Percentiles rank a stretch among this genome's conserved stretches.
Conservation (phyloP, 2,888 invertebrate species). For the Metopia argyrocephala region DNA sequence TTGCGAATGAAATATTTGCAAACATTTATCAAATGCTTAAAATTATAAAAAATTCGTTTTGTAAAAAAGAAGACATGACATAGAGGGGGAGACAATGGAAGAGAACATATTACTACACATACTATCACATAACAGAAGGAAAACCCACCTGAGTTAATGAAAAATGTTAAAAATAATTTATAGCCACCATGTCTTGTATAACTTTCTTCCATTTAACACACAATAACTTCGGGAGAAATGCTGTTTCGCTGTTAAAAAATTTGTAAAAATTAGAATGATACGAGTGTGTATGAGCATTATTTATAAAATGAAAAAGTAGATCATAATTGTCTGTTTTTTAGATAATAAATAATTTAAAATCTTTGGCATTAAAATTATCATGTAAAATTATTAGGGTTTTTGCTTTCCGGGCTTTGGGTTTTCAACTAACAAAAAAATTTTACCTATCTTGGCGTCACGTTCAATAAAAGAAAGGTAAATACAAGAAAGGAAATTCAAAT, state of each 20-base stretch:
- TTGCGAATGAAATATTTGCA: slow-evolving; percentile 31
- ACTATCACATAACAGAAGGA: background rate
- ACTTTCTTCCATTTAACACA: background rate
- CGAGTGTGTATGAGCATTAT: background rate
- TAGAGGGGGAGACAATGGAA: background rate
- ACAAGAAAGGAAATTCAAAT: too few species aligned
- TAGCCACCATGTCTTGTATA: slow-evolving; percentile 1
- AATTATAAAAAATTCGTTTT: slow-evolving; percentile 16
- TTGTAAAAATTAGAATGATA: too few species aligned
- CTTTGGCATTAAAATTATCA: too few species aligned
- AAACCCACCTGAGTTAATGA: slow-evolving; percentile 49
- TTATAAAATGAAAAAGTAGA: background rate
- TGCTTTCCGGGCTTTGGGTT: too few species aligned
- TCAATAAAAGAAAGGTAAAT: too few species aligned
- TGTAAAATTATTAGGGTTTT: too few species aligned
- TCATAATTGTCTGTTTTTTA: too few species aligned
- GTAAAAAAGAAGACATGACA: background rate
- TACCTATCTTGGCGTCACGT: too few species aligned
- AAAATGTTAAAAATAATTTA: slow-evolving; percentile 18
- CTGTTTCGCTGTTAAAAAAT: background rate
- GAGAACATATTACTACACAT: background rate
- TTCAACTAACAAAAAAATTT: too few species aligned
- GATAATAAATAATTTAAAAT: too few species aligned
- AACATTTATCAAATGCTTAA: slow-evolving; percentile 39
- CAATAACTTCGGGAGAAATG: background rate